Conservation (phyloP, 2,797 vertebrate species). For the Brachyalestes nurse region DNA sequence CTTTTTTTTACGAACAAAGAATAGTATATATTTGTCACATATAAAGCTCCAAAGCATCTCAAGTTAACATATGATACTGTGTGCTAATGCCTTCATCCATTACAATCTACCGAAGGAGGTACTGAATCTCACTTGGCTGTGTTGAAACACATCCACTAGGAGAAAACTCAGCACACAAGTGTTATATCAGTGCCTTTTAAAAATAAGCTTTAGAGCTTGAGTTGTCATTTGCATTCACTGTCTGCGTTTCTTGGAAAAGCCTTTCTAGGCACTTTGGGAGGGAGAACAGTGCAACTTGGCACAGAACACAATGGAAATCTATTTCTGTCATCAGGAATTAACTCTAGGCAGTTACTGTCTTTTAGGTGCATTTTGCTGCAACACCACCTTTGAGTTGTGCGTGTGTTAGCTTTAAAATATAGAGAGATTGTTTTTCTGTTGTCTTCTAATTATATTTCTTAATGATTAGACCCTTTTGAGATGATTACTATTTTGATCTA, state of each 20-base stretch:
- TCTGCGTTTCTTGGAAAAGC: constrained; percentile 21
- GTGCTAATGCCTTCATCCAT: no score
- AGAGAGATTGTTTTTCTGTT: constrained; percentile 30
- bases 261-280: neutral
- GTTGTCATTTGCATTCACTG: neutral
- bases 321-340: constrained; percentile 53
- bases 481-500: neutral
- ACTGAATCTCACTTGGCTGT: no score
- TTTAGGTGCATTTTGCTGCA: constrained; percentile 46
- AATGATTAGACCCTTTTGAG: neutral
- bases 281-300: constrained; percentile 14
- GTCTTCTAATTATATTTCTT: neutral
- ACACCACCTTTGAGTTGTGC: constrained; percentile 27
- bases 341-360: constrained; percentile 41
- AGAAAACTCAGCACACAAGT: neutral
- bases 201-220: neutral
- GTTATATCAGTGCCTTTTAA: neutral
- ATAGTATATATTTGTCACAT: no score
- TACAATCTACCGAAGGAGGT: no score
- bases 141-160: neutral
- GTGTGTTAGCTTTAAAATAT: neutral
- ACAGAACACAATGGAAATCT: constrained; percentile 49
- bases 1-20: no score
- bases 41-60: no score
- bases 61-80: no score